Percentiles rank a stretch among this genome's conserved stretches.
Evolutionary conservation across 2,113 vertebrate species (phyloP).

Genomic region (Paralichthys olivaceus): DNA sequence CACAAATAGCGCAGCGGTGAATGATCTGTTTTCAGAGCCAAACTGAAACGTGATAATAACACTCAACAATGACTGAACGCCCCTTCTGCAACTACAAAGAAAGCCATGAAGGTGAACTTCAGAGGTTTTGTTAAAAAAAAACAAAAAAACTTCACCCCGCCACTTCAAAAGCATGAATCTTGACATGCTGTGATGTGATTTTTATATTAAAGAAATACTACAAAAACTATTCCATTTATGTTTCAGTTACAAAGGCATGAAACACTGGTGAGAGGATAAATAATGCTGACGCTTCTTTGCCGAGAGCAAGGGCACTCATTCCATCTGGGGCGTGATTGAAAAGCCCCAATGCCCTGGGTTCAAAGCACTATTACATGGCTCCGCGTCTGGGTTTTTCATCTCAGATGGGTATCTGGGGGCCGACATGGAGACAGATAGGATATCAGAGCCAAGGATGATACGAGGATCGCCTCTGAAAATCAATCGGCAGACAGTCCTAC

Average conservation of each 20-base stretch:
- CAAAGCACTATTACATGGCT: conserved; percentile 73
- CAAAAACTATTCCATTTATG: conserved; percentile 52
- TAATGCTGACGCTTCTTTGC: conserved; percentile 58
- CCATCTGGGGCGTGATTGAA: conserved; percentile 75
- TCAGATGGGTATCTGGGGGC: conserved; percentile 71
- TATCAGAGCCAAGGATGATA: conserved; percentile 77
- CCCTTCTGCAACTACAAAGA: conserved; percentile 54
- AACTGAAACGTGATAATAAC: conserved; percentile 36
- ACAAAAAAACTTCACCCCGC: conserved; percentile 41
- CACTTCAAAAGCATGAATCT: conserved; percentile 51
- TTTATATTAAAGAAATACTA: conserved; percentile 54
- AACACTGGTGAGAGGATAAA: conserved; percentile 61
- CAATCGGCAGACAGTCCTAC: conserved; percentile 69
- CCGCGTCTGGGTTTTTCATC: conserved; percentile 74
- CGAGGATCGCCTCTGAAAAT: conserved; percentile 76
- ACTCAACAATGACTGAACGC: conserved; percentile 29
- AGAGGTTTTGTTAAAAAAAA: conserved; percentile 16
- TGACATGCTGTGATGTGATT: conserved; percentile 44
- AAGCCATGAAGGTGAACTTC: conserved; percentile 58
- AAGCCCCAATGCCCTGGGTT: conserved; percentile 70
- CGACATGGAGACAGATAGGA: conserved; percentile 74
- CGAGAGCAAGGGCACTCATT: conserved; percentile 70
- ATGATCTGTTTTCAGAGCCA: conserved; percentile 32
- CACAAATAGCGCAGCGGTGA: conserved; percentile 19
- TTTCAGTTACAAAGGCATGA: conserved; percentile 57